These are phyloP conservation scores for Scelioninae gen. 1 DNA, from an alignment of 2,888 invertebrate species.

Conservation along the genomic window DNA sequence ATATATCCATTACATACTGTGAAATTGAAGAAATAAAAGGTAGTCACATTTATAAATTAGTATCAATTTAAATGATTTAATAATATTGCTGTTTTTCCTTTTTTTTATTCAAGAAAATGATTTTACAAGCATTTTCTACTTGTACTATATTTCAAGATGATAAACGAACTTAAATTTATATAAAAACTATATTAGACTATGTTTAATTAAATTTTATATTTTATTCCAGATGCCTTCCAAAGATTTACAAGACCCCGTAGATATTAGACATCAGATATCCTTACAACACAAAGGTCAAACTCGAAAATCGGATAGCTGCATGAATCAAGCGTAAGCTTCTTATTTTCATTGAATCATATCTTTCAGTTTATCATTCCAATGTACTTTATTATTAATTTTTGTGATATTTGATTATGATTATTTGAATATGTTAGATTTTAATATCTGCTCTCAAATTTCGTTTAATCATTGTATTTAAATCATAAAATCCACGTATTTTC, in stretches of 20 bases:
- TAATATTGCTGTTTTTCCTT: too few relatives aligned
- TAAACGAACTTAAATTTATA: too few relatives aligned
- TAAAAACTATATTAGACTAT: too few relatives aligned
- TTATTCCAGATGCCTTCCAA: conserved; percentile 65
- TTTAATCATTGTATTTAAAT: neutral
- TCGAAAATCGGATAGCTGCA: conserved; percentile 57
- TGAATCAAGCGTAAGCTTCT: conserved; percentile 63
- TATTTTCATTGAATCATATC: conserved; percentile 48
- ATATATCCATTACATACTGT: too few relatives aligned
- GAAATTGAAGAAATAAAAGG: too few relatives aligned
- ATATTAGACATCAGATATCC: conserved; percentile 39
- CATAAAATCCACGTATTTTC: too few relatives aligned
- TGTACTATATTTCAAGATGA: too few relatives aligned
- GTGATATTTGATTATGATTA: neutral
- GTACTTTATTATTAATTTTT: neutral
- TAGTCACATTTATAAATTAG: too few relatives aligned
- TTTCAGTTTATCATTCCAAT: conserved; percentile 25
- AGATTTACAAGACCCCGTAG: conserved; percentile 50
- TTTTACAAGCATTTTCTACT: too few relatives aligned
- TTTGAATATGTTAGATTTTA: neutral
- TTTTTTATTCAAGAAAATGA: too few relatives aligned
- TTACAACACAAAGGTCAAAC: conserved; percentile 35
- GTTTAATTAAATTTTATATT: conserved; percentile 2
- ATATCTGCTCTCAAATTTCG: neutral
- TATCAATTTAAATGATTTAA: too few relatives aligned